Evolutionary conservation across 2,113 vertebrate genomes (phyloP), one percentile per base, ranked within the genome.

Genomic region (Scortum barcoo): DNA sequence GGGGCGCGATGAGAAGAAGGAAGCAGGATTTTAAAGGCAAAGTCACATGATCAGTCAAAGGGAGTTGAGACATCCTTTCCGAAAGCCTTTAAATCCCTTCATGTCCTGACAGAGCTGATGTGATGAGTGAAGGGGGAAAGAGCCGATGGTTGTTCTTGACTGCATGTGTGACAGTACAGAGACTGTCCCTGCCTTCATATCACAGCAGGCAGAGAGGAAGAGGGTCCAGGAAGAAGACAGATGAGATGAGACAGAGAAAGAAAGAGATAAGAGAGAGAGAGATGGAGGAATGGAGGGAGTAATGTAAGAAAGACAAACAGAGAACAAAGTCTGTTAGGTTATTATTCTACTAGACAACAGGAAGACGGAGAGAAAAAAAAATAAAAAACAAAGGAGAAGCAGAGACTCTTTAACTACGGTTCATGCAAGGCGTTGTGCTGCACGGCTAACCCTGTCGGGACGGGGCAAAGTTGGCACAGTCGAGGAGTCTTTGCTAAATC

Each of bases 41-140:
- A 65, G 76, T 75, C 78, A 79, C 54, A 61, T 57, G 84, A 85
- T 61, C 61, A 10, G 78, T 38, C 61, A 69, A 57, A 77, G 65
- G 71, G 74, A 60, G 67, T 44, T n/a, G 57, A 80, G 72, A 65
- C 36, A 33, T 38, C 67, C 12, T 83, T 63, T 75, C 26, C 8
- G 2, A 83, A 82, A 51, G 33, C 33, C 20, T 61, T 42, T 4
- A 30, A 56, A 22, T 62, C 22, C 20, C 54, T 42, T 72, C 54
- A 40, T 44, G 67, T 22, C 8, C 28, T 22, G 40, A 48, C 28
- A 66, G 24, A 54, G 22, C 16, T 66, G 19, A 78, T n/a, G n/a
- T n/a, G n/a, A n/a, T n/a, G 42, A 44, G 7, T 4, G 30, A 14
- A 46, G 38, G 7, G 33, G n/a, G 8, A 63, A 53, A 14, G 20